A percentile compares a stretch with the other conserved stretches of the same genome.
Conservation (phyloP, 2,113 vertebrate species). For the Ancistrus triradiatus region DNA sequence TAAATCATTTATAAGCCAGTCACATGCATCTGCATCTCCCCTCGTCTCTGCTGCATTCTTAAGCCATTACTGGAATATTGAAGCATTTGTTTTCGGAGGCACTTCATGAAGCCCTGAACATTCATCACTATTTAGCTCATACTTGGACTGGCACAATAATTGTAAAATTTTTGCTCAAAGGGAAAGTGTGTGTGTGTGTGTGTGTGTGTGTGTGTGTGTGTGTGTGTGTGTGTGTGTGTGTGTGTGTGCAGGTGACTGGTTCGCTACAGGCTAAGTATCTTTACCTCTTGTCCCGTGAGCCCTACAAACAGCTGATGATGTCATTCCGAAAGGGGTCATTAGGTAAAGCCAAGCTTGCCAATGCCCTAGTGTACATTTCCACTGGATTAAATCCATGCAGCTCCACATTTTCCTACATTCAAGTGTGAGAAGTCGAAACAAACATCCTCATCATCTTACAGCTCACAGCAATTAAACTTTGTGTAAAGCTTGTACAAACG, state of each 20-base stretch:
- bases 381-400: constrained; percentile 15
- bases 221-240: not conserved
- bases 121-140: constrained; percentile 35
- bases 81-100: constrained; percentile 43
- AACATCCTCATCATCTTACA: too few relatives aligned
- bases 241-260: constrained; percentile 13
- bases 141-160: constrained; percentile 30
- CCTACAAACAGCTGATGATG: constrained; percentile 44
- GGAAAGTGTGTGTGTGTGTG: constrained; percentile 5
- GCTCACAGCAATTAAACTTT: too few relatives aligned
- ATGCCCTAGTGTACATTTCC: constrained; percentile 32
- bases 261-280: constrained; percentile 35
- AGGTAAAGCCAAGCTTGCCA: constrained; percentile 38
- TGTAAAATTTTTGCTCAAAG: constrained; percentile 28
- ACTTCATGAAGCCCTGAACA: constrained; percentile 28
- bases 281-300: constrained; percentile 40
- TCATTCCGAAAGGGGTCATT: constrained; percentile 46
- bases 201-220: constrained; percentile 9
- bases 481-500: too few relatives aligned
- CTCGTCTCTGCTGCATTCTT: constrained; percentile 37
- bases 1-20: constrained; percentile 41
- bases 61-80: constrained; percentile 42
- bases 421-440: not conserved
- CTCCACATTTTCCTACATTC: constrained; percentile 25
- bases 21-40: constrained; percentile 38